Evolutionary conservation across 2,797 vertebrate genomes (phyloP), one percentile per base, ranked within the genome.

Genomic region (Remorina albescens): DNA sequence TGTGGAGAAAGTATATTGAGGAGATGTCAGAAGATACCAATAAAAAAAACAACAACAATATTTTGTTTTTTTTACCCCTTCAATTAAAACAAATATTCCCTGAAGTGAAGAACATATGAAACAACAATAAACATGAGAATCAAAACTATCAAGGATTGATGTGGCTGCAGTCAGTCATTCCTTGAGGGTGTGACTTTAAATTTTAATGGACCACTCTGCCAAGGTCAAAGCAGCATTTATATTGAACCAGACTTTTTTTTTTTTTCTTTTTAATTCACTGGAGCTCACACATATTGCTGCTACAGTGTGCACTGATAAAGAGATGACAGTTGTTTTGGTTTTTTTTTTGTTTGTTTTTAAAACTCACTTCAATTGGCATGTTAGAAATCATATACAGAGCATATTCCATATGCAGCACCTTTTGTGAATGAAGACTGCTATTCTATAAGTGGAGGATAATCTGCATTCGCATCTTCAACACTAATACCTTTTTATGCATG

Each of bases 171-270:
- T 74, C 68, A 65, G 46, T 72, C 47, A 61, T 26, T 71, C 21
- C 11, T 3, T 10, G 19, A 49, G 2, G 0, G 16, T 50, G 59
- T 49, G 30, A 72, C 49, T 71, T 65, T 13, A 65, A 1, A 25
- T 59, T 64, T 73, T 58, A 62, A 28, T 64, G 23, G 36, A 16
- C 23, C 15, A 49, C 60, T 69, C 44, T 32, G 57, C 53, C 84
- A 81, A 86, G 74, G 75, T 79, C 70, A 67, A 34, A 36, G 53
- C 57, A 63, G 47, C 23, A 46, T 34, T 49, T 64, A 19, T 23
- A 59, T 6, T 49, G 2, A 67, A 82, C 25, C 3, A 1, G 39
- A 18, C n/a, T 13, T 56, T 55, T 55, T 3, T 47, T 46, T 23
- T n/a, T 25, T 49, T 49, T 59, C n/a, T 18, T 39, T 11, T 21